Conservation (phyloP, 1,140 invertebrate species). For the Tetragnatha versicolor region DNA sequence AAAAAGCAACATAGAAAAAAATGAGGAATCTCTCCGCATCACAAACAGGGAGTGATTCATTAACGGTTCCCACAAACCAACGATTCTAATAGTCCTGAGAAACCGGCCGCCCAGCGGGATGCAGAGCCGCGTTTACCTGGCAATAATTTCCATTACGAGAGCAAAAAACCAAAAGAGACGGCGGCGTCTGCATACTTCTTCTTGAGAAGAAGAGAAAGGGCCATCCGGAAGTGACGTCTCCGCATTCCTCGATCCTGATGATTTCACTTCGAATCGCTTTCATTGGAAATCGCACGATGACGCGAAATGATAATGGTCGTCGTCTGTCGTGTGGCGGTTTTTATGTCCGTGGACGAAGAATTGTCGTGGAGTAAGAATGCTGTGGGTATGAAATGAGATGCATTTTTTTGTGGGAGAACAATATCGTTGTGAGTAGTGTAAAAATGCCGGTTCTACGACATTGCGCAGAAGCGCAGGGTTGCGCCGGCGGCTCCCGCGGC, state of each 20-base stretch:
- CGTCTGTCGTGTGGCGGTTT: too few relatives aligned
- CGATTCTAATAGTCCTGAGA: background rate
- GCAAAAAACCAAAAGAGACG: background rate
- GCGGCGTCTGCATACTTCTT: background rate
- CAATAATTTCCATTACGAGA: background rate
- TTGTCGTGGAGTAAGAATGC: too few relatives aligned
- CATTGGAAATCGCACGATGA: too few relatives aligned
- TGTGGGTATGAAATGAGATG: too few relatives aligned
- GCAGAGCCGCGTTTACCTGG: background rate
- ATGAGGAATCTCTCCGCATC: background rate
- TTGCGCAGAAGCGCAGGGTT: too few relatives aligned
- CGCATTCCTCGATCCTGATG: constrained; percentile 23
- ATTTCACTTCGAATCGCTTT: background rate
- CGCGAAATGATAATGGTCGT: too few relatives aligned
- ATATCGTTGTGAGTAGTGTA: too few relatives aligned
- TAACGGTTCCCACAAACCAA: background rate
- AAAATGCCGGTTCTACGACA: too few relatives aligned
- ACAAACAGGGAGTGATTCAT: background rate
- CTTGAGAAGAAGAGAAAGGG: background rate
- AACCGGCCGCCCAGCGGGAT: background rate
- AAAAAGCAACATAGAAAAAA: too few relatives aligned
- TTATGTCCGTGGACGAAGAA: too few relatives aligned
- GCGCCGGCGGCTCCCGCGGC: too few relatives aligned
- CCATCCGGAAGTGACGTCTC: constrained; percentile 41
- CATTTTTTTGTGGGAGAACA: too few relatives aligned